A percentile compares a stretch with the other conserved stretches of the same genome.
Evolutionary conservation across 2,113 vertebrate species (phyloP).

Genomic region (Redunca redunca): DNA sequence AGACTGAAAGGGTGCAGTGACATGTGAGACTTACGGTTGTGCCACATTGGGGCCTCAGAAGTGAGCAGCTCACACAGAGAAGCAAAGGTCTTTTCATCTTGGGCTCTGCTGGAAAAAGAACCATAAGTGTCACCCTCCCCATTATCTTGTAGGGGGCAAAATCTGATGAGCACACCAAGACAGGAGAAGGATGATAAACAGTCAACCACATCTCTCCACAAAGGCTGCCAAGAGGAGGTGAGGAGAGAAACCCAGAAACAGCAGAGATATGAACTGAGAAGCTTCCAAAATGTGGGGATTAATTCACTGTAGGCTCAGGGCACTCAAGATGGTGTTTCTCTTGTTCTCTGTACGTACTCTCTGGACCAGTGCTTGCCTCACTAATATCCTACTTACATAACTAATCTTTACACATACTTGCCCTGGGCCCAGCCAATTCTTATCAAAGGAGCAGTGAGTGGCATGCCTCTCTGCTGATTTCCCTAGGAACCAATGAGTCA

Average conservation of each 20-base stretch:
- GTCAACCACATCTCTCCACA: background rate
- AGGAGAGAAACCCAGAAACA: background rate
- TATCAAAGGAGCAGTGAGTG: background rate
- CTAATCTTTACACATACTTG: background rate
- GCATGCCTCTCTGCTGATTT: background rate
- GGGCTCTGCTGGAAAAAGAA: background rate
- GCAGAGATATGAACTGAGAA: background rate
- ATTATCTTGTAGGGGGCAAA: background rate
- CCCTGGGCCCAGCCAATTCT: background rate
- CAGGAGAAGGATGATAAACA: background rate
- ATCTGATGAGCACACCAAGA: background rate
- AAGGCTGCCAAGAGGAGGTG: background rate
- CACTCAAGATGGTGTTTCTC: background rate
- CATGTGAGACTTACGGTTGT: too few species aligned
- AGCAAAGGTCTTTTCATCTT: background rate
- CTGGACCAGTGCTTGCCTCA: background rate
- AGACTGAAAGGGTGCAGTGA: background rate
- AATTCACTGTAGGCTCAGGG: background rate
- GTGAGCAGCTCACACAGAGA: background rate
- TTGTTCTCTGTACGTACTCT: background rate
- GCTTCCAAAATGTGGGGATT: background rate
- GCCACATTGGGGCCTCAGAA: accelerated
- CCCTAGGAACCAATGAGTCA: background rate
- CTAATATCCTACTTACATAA: background rate
- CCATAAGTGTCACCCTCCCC: accelerated